Conservation (phyloP, 2,797 vertebrate genomes). For the Gobio occitaniae region DNA sequence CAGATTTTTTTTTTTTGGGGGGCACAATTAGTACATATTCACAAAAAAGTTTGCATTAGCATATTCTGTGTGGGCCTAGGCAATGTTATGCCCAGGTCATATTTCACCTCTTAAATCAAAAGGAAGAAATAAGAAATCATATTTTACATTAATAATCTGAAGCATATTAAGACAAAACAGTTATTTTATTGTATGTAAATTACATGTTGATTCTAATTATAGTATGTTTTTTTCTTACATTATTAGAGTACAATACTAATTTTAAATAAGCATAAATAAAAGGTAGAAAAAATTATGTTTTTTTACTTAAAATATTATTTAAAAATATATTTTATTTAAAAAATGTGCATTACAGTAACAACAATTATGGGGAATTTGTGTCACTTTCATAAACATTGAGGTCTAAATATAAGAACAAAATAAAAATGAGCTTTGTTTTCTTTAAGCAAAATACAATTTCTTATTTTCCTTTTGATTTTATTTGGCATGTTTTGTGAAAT, state of each 20-base stretch:
- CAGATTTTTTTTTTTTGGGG: background rate
- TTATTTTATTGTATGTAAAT: background rate
- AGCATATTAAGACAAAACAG: background rate
- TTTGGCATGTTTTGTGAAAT: background rate
- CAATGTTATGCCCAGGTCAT: background rate
- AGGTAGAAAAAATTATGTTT: background rate
- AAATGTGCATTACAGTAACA: background rate
- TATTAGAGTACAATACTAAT: background rate
- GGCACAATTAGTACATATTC: background rate
- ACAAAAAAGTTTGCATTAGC: background rate
- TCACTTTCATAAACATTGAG: background rate
- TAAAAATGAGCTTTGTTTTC: background rate
- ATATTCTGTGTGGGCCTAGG: background rate
- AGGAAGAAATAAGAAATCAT: background rate
- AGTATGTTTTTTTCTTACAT: background rate
- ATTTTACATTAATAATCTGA: background rate
- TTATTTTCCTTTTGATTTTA: constrained; percentile 5
- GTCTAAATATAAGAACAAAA: background rate
- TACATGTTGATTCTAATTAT: background rate
- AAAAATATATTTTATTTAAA: background rate
- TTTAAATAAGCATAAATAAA: background rate
- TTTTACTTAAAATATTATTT: background rate
- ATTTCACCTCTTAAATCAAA: constrained; percentile 7
- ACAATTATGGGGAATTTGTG: background rate
- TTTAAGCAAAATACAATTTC: background rate